Percentiles rank a stretch among this genome's conserved stretches.
Conservation (phyloP, 2,797 vertebrate species). For the Pangasius larnaudii region DNA sequence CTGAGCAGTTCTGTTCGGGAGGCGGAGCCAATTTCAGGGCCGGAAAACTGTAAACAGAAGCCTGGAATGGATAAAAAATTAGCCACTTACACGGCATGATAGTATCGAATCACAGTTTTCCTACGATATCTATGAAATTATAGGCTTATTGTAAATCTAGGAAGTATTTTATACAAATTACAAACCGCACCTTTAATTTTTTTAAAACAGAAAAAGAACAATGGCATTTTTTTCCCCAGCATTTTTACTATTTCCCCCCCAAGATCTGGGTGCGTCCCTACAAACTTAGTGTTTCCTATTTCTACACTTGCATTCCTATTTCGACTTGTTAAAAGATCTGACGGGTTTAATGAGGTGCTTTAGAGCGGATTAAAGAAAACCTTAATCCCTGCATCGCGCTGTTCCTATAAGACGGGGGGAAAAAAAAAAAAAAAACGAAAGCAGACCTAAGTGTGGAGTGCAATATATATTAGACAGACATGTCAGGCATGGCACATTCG, state of each 20-base stretch:
- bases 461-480: conserved; percentile 16
- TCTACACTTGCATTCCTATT: too few species aligned
- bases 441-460: conserved; percentile 9
- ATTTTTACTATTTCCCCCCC: not conserved
- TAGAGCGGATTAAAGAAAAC: not conserved
- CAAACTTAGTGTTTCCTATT: not conserved
- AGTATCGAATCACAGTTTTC: conserved; percentile 7
- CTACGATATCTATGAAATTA: not conserved
- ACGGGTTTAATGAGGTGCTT: not conserved
- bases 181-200: not conserved
- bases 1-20: not conserved
- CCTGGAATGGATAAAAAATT: not conserved
- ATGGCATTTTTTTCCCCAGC: not conserved
- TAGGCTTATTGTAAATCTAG: not conserved
- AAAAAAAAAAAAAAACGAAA: not conserved
- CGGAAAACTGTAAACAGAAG: not conserved
- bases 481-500: conserved; percentile 19
- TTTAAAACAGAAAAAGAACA: not conserved
- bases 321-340: not conserved
- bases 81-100: not conserved
- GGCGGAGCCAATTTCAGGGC: not conserved
- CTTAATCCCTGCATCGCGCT: not conserved
- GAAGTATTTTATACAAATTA: not conserved
- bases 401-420: not conserved
- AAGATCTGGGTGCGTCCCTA: not conserved